A percentile compares a stretch with the other conserved stretches of the same genome.
Evolutionary conservation across 2,888 invertebrate genomes (phyloP).

Genomic region (Priocnemis perturbator): DNA sequence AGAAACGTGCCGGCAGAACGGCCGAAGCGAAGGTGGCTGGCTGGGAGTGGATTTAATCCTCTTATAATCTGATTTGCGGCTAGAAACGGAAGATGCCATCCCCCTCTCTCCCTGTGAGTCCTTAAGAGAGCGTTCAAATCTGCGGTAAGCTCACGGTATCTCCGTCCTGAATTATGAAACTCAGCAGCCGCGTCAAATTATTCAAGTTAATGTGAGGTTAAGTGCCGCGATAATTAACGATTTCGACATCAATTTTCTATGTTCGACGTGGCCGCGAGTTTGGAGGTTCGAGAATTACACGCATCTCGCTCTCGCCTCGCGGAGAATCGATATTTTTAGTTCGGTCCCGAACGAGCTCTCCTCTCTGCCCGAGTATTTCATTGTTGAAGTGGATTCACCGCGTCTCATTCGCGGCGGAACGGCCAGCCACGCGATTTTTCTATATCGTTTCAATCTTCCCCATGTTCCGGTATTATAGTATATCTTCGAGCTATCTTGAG

Average conservation of each 20-base stretch:
- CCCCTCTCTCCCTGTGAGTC: constrained; percentile 11
- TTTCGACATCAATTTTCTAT: constrained; percentile 7
- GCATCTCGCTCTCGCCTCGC: too few relatives aligned
- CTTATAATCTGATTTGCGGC: constrained; percentile 47
- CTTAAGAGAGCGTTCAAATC: constrained; percentile 32
- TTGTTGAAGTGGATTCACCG: too few relatives aligned
- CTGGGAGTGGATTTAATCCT: constrained; percentile 41
- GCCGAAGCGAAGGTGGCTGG: constrained; percentile 27
- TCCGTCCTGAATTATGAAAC: constrained; percentile 33
- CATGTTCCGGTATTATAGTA: too few relatives aligned
- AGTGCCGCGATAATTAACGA: constrained; percentile 24
- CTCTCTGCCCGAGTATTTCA: too few relatives aligned
- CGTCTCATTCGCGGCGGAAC: too few relatives aligned
- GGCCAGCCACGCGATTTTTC: too few relatives aligned
- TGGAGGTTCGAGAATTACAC: too few relatives aligned
- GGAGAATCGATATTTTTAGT: too few relatives aligned
- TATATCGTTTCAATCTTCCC: too few relatives aligned
- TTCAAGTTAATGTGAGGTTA: constrained; percentile 26
- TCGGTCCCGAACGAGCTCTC: too few relatives aligned
- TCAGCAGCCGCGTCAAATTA: constrained; percentile 25
- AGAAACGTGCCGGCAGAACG: constrained; percentile 16
- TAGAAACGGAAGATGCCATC: constrained; percentile 28
- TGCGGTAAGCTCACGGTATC: constrained; percentile 32
- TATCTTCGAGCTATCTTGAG: too few relatives aligned
- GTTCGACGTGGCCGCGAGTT: constrained; percentile 4